Base-by-base conservation (phyloP, 2,113 vertebrate genomes). In the Cheilinus undulatus region DNA sequence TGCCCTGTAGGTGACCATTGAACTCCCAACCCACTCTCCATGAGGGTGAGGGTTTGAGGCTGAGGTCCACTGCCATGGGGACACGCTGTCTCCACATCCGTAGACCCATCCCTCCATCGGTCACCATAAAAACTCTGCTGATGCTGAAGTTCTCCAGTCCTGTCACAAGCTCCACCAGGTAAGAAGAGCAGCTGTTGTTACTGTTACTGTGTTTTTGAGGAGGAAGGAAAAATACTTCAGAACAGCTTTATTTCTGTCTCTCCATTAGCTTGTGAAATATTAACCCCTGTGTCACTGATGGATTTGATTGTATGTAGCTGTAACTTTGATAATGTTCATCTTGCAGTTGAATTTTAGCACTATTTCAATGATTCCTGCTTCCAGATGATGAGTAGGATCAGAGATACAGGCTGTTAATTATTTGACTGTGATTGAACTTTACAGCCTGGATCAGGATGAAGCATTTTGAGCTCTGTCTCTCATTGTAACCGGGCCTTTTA, bases 1-100 rank as follows among this genome's bases (percentile, higher is more conserved):
- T n/a, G n/a, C n/a, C n/a, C n/a, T n/a, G n/a, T n/a, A n/a, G n/a
- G n/a, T n/a, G n/a, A n/a, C n/a, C n/a, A n/a, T n/a, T n/a, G n/a
- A n/a, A n/a, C n/a, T n/a, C n/a, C n/a, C n/a, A n/a, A n/a, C n/a
- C n/a, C n/a, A n/a, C n/a, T n/a, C n/a, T n/a, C n/a, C n/a, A n/a
- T n/a, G n/a, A n/a, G n/a, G n/a, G n/a, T n/a, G n/a, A n/a, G n/a
- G n/a, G n/a, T n/a, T n/a, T n/a, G n/a, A n/a, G n/a, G n/a, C n/a
- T n/a, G n/a, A n/a, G n/a, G n/a, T n/a, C 90, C 89, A 94, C 60
- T 84, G 93, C 92, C 92, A 93, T 91, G 80, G 70, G 89, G 87
- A 86, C 93, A 66, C 61, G 73, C 34, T 69, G 87, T 74, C 69
- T 73, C 76, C 45, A n/a, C n/a, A n/a, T 19, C 14, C 59, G 62